phyloP scores from a whole-genome alignment of 2,888 invertebrate species.

The Chelonus formosanus region DNA sequence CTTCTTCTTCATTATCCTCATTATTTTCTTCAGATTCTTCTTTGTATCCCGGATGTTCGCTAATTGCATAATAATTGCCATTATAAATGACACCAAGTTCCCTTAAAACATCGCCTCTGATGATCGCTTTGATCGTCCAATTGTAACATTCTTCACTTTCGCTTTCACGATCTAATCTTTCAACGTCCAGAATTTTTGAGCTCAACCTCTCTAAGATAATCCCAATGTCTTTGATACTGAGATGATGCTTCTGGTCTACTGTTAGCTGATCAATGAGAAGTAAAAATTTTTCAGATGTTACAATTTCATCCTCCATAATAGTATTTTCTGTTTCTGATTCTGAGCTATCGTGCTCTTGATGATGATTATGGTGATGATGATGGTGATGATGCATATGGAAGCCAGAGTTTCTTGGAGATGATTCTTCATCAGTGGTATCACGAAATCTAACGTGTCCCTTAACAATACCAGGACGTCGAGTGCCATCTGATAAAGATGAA shows the following conservation, averaged over 20 bases:
- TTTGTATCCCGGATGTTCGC: slow-evolving; percentile 93
- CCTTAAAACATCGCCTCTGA: slow-evolving; percentile 88
- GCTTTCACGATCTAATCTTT: slow-evolving; percentile 88
- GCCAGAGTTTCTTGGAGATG: slow-evolving; percentile 38
- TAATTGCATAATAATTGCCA: slow-evolving; percentile 94
- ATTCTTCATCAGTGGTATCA: slow-evolving; percentile 75
- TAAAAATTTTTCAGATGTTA: slow-evolving; percentile 91
- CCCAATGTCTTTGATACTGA: slow-evolving; percentile 94
- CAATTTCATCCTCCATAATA: slow-evolving; percentile 88
- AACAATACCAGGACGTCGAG: slow-evolving; percentile 68
- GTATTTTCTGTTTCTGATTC: slow-evolving; percentile 95
- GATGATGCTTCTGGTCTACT: slow-evolving; percentile 89
- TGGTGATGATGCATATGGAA: slow-evolving; percentile 57
- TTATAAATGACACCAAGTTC: slow-evolving; percentile 94
- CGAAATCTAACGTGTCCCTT: slow-evolving; percentile 87
- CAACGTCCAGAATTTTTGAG: slow-evolving; percentile 93
- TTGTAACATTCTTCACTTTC: slow-evolving; percentile 95
- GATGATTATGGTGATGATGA: slow-evolving; percentile 54
- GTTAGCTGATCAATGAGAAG: slow-evolving; percentile 92
- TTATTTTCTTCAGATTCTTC: slow-evolving; percentile 87
- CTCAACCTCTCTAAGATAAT: slow-evolving; percentile 91
- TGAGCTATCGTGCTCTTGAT: slow-evolving; percentile 82
- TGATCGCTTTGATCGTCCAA: slow-evolving; percentile 96
- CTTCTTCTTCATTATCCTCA: slow-evolving; percentile 86
- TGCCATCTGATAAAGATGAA: slow-evolving; percentile 64